Conservation (phyloP, 2,113 vertebrate genomes). For the Psittacula cyanocephala region DNA sequence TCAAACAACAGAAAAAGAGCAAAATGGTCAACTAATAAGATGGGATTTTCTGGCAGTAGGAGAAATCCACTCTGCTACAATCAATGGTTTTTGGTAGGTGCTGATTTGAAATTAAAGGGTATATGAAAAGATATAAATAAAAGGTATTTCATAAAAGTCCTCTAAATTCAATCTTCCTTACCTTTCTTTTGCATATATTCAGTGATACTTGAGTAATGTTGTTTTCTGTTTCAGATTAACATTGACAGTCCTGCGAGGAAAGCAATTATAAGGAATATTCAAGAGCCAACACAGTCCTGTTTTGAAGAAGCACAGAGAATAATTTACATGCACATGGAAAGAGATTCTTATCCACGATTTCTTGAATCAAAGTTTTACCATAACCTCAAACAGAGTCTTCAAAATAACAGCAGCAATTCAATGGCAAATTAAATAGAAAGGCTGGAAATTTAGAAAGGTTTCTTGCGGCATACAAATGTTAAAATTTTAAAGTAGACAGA, state of each 20-base stretch:
- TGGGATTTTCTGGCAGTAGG: not conserved
- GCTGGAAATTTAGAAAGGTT: not conserved
- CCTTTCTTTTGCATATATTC: not conserved
- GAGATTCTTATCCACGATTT: conserved; percentile 86
- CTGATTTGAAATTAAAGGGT: not conserved
- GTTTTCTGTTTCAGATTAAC: conserved; percentile 81
- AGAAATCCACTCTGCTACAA: not conserved
- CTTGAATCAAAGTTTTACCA: conserved; percentile 83
- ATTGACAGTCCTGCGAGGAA: conserved; percentile 84
- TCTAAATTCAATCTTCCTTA: not conserved
- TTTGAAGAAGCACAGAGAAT: conserved; percentile 88
- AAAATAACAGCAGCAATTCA: conserved; percentile 20
- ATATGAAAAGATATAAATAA: not conserved
- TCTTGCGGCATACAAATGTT: not conserved
- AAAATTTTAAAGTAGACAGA: not conserved
- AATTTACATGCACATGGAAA: conserved; percentile 86
- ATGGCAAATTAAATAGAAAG: not conserved
- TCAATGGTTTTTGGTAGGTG: not conserved
- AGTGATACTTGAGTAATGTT: not conserved
- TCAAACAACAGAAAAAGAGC: not conserved
- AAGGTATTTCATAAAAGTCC: not conserved
- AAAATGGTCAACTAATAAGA: not conserved
- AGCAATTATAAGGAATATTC: conserved; percentile 76
- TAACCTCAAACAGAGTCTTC: conserved; percentile 75
- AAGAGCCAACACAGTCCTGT: conserved; percentile 76